Base-by-base conservation (phyloP, 1,140 invertebrate genomes). In the Drosophila burlai region DNA sequence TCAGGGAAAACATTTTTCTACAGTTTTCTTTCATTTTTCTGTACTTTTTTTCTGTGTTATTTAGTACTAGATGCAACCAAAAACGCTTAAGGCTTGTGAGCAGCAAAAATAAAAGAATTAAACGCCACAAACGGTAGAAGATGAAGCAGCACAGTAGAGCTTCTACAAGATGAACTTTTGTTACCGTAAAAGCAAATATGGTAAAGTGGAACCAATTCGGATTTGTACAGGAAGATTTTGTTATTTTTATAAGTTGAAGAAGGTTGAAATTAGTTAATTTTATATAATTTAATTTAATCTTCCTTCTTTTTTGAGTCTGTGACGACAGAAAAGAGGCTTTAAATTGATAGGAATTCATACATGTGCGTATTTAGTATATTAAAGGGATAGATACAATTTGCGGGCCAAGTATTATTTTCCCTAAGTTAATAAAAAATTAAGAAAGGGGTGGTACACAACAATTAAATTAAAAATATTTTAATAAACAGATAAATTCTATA, bases 1-100 rank as follows among this genome's bases (percentile, higher is more conserved):
- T 89, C 84, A 90, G 83, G 84, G 66, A 84, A 89, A 87, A 87
- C 76, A 84, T 81, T 87, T 86, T 84, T 54, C 63, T 54, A 31
- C 15, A 50, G 26, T 69, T 71, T 55, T 67, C 67, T 43, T 34
- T 24, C 8, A 49, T 49, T 57, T 58, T 58, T 69, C 29, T 57
- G 18, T 71, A 52, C n/a, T 42, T 46, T 67, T 66, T 67, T 31
- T 18, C 42, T 68, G 40, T 18, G 64, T 52, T 46, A 71, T 75
- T 76, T 68, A 76, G 64, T 66, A 26, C 36, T 62, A 69, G 64
- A 76, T 76, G 75, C 72, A 76, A 76, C 75, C 63, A 64, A 59
- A 81, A 62, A 54, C 47, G 71, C 72, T 66, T 13, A 21, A 66
- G 73, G 74, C 42, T 54, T 50, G 52, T 63, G 60, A 63, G 57